Evolutionary conservation across 2,797 vertebrate genomes (phyloP).

Genomic region (Meda fulgida): DNA sequence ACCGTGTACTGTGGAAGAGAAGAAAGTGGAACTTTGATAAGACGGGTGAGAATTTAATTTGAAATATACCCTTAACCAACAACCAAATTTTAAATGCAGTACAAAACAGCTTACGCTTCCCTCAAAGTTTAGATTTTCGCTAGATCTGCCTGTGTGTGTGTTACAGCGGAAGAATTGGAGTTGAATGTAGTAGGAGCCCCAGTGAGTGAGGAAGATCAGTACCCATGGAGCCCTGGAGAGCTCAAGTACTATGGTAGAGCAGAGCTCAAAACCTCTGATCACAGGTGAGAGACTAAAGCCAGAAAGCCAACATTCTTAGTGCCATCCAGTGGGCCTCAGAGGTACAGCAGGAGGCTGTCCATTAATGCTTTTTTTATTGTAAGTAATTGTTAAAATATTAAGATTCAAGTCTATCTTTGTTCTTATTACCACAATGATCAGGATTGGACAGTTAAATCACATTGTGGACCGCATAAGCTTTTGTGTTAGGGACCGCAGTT

Average conservation of each 20-base stretch:
- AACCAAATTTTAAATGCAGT: not conserved
- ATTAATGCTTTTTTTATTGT: not conserved
- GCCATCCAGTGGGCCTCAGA: not conserved
- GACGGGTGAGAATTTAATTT: conserved; percentile 79
- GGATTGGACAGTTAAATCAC: not conserved
- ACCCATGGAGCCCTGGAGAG: conserved; percentile 87
- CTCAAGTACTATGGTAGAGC: conserved; percentile 94
- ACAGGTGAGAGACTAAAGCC: conserved; percentile 80
- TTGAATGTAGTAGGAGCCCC: conserved; percentile 89
- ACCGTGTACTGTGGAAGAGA: conserved; percentile 96
- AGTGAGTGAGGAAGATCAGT: conserved; percentile 81
- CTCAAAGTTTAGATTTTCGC: not conserved
- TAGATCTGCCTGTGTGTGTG: conserved; percentile 36
- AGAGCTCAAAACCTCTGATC: conserved; percentile 98
- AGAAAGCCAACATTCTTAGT: not conserved
- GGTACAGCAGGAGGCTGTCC: not conserved
- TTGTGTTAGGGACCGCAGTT: not conserved
- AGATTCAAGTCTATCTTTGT: not conserved
- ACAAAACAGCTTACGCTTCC: not conserved
- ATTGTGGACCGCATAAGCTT: not conserved
- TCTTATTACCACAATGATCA: not conserved
- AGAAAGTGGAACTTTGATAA: conserved; percentile 97
- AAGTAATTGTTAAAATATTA: not conserved
- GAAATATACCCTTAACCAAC: not conserved
- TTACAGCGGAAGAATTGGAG: conserved; percentile 92